A percentile compares a stretch with the other conserved stretches of the same genome.
These are phyloP conservation scores for Meda fulgida DNA, from an alignment of 2,797 vertebrate genomes.

Conservation along the genomic window DNA sequence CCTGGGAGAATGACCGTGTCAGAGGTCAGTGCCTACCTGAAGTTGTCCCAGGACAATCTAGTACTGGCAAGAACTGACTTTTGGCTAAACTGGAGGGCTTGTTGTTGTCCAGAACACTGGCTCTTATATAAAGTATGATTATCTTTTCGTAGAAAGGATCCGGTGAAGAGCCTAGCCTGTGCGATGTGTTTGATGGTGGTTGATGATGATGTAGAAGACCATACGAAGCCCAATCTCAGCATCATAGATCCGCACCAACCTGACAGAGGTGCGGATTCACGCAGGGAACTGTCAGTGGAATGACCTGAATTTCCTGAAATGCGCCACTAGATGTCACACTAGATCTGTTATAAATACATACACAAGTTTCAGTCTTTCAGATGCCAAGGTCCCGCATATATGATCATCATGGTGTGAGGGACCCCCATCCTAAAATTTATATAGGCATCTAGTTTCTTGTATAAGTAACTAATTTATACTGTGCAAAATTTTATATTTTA, in stretches of 20 bases:
- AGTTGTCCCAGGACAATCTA: slow-evolving; percentile 54
- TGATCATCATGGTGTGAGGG: neutral
- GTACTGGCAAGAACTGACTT: slow-evolving; percentile 49
- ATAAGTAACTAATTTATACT: too few species aligned
- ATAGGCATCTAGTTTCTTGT: too few species aligned
- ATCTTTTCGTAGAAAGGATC: slow-evolving; percentile 40
- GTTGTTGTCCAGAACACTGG: slow-evolving; percentile 38
- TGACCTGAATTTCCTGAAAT: slow-evolving; percentile 34
- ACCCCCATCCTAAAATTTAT: neutral
- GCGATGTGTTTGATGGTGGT: slow-evolving; percentile 50
- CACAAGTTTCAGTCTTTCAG: neutral
- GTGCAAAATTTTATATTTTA: too few species aligned
- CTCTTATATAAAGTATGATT: slow-evolving; percentile 37
- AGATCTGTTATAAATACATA: neutral
- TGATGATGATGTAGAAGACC: slow-evolving; percentile 56
- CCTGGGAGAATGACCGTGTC: neutral
- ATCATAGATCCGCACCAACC: slow-evolving; percentile 66
- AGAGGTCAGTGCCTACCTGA: slow-evolving; percentile 71
- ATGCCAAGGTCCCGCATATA: neutral
- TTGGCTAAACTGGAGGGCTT: slow-evolving; percentile 43
- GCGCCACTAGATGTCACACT: slow-evolving; percentile 60
- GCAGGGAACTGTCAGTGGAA: slow-evolving; percentile 3
- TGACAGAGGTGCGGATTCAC: neutral
- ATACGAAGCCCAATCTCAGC: slow-evolving; percentile 69
- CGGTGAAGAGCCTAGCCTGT: slow-evolving; percentile 49